These are phyloP conservation scores for Amiota minor DNA, from an alignment of 2,888 invertebrate genomes.

Conservation along the genomic window DNA sequence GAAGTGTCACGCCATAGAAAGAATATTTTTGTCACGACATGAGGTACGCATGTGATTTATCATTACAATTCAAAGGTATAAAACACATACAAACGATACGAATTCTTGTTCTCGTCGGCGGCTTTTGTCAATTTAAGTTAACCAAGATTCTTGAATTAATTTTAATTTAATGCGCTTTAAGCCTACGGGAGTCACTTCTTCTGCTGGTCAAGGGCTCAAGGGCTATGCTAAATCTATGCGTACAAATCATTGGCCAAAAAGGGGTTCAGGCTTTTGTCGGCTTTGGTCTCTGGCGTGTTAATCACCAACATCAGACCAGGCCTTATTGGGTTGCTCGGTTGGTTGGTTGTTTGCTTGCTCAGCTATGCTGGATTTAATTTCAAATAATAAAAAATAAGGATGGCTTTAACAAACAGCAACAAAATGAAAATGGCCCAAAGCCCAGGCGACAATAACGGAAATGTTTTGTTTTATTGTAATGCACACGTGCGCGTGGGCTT, in stretches of 20 bases:
- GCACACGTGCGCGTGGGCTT: constrained; percentile 36
- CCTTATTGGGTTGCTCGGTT: constrained; percentile 11
- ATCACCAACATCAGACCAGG: constrained; percentile 4
- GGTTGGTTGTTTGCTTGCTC: neutral
- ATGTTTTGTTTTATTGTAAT: constrained; percentile 39
- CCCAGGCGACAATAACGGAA: constrained; percentile 40
- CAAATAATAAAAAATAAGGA: neutral
- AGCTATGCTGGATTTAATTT: neutral
- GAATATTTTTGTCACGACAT: constrained; percentile 11
- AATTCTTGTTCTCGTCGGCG: neutral
- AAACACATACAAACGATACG: neutral
- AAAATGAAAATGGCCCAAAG: neutral
- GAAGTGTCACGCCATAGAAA: constrained; percentile 1
- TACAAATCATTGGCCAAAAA: constrained; percentile 17
- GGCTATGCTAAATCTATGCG: constrained; percentile 18
- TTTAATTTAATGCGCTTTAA: constrained; percentile 27
- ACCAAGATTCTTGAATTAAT: constrained; percentile 1
- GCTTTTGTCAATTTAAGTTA: neutral
- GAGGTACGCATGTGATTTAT: constrained; percentile 23
- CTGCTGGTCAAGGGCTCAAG: neutral
- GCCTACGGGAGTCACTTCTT: constrained; percentile 5
- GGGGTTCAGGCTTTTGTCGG: constrained; percentile 14
- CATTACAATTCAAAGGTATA: neutral
- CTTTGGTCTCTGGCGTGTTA: constrained; percentile 23
- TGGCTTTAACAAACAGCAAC: neutral